These are phyloP conservation scores for Epinephelus awoara DNA, from an alignment of 2,797 vertebrate species.

Conservation along the genomic window DNA sequence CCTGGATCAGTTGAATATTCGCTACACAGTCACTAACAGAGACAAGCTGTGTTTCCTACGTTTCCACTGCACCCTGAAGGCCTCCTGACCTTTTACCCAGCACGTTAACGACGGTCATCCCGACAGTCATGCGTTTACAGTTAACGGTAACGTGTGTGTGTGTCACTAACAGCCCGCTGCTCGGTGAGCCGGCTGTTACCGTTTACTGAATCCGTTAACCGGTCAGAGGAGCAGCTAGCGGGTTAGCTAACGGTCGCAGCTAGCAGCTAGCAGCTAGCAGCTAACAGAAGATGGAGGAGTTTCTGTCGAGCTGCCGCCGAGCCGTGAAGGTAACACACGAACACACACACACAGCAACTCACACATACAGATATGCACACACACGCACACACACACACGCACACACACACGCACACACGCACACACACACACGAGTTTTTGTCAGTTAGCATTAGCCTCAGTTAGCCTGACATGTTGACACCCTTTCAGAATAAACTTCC, in stretches of 20 bases:
- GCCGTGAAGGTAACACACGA: constrained; percentile 73
- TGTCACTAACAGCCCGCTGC: background rate
- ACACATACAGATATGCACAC: too few species aligned
- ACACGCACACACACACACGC: too few species aligned
- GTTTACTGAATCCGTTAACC: constrained; percentile 12
- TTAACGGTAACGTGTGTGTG: background rate
- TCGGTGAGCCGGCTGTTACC: background rate
- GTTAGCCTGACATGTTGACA: background rate
- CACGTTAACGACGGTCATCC: background rate
- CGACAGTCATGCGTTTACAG: constrained; percentile 1
- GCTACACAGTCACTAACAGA: fast-evolving
- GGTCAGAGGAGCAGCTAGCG: background rate
- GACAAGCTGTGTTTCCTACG: background rate
- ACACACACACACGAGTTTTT: background rate
- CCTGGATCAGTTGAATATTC: background rate
- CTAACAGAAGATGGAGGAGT: constrained; percentile 73
- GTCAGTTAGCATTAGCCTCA: background rate
- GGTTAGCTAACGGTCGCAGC: background rate
- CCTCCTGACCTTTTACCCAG: constrained; percentile 60
- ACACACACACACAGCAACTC: background rate
- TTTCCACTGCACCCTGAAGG: background rate
- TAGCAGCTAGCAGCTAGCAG: constrained; percentile 23
- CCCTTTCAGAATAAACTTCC: constrained; percentile 23
- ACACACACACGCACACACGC: too few species aligned
- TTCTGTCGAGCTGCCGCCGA: constrained; percentile 65